Conservation (phyloP, 2,113 vertebrate species). For the Suricata suricatta region DNA sequence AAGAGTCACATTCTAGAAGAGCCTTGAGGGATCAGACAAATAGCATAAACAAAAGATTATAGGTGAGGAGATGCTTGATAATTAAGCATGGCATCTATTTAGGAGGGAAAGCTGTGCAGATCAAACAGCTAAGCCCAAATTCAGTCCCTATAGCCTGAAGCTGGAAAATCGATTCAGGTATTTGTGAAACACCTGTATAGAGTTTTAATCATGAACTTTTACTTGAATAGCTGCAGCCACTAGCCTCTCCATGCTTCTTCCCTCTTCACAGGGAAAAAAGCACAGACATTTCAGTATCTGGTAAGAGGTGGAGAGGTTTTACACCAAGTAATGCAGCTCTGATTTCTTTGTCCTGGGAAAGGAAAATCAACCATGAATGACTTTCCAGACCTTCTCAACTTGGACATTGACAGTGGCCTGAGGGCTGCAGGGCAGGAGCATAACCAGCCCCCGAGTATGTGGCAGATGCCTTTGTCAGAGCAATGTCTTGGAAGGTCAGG, state of each 20-base stretch:
- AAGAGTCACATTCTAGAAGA: not conserved
- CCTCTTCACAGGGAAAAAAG: not conserved
- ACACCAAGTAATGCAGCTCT: not conserved
- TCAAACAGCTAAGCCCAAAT: not conserved
- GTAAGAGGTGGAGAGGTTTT: not conserved
- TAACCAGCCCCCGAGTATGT: not conserved
- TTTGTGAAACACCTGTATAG: not conserved
- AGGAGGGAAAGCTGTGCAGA: not conserved
- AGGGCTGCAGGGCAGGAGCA: not conserved
- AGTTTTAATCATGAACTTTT: not conserved
- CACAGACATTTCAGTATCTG: not conserved
- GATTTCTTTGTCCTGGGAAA: not conserved
- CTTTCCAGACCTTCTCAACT: not conserved
- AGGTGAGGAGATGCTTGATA: not conserved
- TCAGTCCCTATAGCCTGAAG: not conserved
- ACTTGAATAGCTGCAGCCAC: not conserved
- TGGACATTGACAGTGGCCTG: not conserved
- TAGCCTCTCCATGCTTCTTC: not conserved
- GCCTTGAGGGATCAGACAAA: not conserved
- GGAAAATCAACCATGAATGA: not conserved
- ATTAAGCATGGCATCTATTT: not conserved
- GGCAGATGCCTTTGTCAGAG: not conserved
- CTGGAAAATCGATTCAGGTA: not conserved
- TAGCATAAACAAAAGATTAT: not conserved
- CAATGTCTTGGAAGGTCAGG: not conserved